Conservation (phyloP, 2,888 invertebrate species). For the Brachyopa scutellaris region DNA sequence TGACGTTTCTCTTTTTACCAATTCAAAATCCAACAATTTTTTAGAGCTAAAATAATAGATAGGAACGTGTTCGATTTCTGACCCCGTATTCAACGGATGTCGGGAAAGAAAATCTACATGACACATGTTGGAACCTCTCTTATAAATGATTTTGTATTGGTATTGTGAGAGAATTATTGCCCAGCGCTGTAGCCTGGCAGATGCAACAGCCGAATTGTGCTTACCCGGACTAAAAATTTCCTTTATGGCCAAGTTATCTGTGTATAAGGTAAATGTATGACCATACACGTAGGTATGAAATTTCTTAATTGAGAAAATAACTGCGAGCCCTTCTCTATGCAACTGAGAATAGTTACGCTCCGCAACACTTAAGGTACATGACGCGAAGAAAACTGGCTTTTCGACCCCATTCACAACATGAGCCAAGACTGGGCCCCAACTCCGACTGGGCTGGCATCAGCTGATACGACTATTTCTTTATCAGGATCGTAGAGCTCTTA, state of each 20-base stretch:
- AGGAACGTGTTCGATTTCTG: background rate
- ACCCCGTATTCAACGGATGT: conserved; percentile 11
- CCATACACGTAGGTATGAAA: background rate
- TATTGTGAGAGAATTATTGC: conserved; percentile 42
- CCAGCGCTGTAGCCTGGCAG: no score
- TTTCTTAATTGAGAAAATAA: background rate
- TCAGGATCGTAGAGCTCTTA: conserved; percentile 31
- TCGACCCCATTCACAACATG: background rate
- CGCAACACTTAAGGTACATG: no score
- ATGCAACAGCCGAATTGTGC: background rate
- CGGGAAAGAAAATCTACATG: conserved; percentile 41
- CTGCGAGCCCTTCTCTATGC: no score
- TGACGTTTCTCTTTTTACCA: background rate
- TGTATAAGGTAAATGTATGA: background rate
- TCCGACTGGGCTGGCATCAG: conserved; percentile 22
- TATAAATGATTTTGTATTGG: conserved; percentile 35
- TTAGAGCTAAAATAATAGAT: background rate
- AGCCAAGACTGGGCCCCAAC: background rate
- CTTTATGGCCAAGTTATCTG: background rate
- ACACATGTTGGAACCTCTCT: conserved; percentile 1
- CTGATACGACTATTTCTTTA: conserved; percentile 30
- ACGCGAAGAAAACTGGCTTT: background rate
- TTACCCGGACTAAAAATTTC: conserved; percentile 16
- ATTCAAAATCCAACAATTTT: background rate
- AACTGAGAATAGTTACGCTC: no score